phyloP scores from a whole-genome alignment of 2,797 vertebrate genomes.

The Pelochelys cantorii region DNA sequence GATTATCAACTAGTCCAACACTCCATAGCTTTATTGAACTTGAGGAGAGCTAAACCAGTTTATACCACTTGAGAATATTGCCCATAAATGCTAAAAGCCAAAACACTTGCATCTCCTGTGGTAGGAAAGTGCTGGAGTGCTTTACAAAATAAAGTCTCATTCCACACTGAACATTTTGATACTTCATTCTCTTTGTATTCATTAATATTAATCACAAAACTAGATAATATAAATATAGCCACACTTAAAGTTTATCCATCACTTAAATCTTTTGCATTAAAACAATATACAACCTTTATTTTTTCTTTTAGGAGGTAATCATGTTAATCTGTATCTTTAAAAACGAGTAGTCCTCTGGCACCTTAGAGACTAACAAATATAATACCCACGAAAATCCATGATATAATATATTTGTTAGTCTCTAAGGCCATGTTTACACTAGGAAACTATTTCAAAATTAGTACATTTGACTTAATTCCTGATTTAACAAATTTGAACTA shows the following conservation, averaged over 20 bases:
- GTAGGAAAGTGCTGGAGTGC: neutral
- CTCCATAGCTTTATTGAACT: neutral
- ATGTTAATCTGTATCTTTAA: too few relatives aligned
- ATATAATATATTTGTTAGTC: too few relatives aligned
- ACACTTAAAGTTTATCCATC: neutral
- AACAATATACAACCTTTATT: neutral
- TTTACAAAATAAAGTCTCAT: slow-evolving; percentile 40
- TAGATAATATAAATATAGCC: neutral
- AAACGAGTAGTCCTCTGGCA: too few relatives aligned
- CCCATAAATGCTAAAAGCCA: neutral
- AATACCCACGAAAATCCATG: too few relatives aligned
- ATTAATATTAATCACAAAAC: slow-evolving; percentile 27
- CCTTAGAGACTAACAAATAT: too few relatives aligned
- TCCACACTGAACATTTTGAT: neutral
- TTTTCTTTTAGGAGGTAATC: neutral
- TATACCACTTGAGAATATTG: neutral
- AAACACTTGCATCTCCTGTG: neutral
- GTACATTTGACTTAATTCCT: too few relatives aligned
- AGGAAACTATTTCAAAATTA: too few relatives aligned
- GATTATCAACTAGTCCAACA: neutral
- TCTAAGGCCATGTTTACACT: too few relatives aligned
- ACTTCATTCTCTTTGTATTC: slow-evolving; percentile 33
- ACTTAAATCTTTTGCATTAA: neutral
- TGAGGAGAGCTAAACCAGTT: neutral
- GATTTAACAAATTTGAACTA: too few relatives aligned